Evolutionary conservation across 53 echinoderm and acorn worm genomes (phyloP), one percentile per base, ranked within the genome.

Genomic region (Mesocentrotus franciscanus): DNA sequence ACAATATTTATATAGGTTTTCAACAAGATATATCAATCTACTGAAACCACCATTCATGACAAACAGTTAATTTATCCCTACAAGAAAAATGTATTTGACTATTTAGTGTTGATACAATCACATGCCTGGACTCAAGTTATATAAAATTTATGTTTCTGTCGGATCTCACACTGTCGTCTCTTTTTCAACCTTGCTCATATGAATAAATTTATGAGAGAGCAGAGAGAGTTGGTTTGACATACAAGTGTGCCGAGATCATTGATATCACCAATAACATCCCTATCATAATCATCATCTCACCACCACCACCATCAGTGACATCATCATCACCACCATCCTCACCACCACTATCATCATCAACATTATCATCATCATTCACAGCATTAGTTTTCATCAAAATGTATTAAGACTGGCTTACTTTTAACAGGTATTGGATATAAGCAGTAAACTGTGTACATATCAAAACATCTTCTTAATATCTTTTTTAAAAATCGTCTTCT

Each of bases 391-490:
- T 58, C 87, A n/a, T 57, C 2, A 81, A 27, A 87, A n/a, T 87
- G n/a, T 87, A 58, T 11, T 15, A 12, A 87, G 56, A 56, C 55
- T 42, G 55, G 49, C 49, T 84, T 30, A n/a, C n/a, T 75, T 75
- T 49, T 57, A 58, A 87, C 26, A 58, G 26, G n/a, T 87, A 87
- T 87, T 58, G 87, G 34, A 87, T 57, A 87, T 87, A 39, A 27
- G 56, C 29, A n/a, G 56, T 87, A 57, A 64, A 57, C 58, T 87
- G 84, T 84, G 87, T 58, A 87, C 57, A 56, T 87, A 87, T 27
- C 87, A 87, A 57, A 56, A 58, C 87, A 56, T 87, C 81, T 36
- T 39, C 29, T 15, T 13, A 87, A 87, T 87, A 87, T n/a, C 57
- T 18, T 84, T 22, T 84, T 57, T 12, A 58, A 57, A 81, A 81